These are phyloP conservation scores for Drosophila obscura DNA, from an alignment of 1,140 invertebrate genomes.

Conservation along the genomic window DNA sequence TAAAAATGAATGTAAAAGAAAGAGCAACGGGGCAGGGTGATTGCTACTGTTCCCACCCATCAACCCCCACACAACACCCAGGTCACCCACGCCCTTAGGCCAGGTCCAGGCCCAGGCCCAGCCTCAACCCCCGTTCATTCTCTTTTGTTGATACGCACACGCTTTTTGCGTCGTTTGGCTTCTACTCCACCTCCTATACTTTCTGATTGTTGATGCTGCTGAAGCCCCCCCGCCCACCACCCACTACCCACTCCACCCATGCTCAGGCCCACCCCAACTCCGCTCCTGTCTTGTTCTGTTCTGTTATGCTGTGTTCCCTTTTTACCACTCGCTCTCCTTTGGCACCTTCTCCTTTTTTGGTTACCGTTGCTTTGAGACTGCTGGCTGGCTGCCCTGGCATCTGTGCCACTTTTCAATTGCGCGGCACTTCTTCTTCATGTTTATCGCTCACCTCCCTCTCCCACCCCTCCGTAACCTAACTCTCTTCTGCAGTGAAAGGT, in stretches of 20 bases:
- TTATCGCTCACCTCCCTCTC: conserved; percentile 56
- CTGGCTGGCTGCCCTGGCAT: conserved; percentile 39
- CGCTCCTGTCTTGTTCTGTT: conserved; percentile 13
- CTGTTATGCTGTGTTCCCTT: conserved; percentile 5
- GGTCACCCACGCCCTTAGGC: conserved; percentile 55
- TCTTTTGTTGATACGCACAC: conserved; percentile 59
- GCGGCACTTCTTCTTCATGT: conserved; percentile 74
- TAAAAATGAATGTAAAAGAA: conserved; percentile 36
- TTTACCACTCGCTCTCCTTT: conserved; percentile 13
- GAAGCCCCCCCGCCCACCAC: background rate
- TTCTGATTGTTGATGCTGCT: conserved; percentile 47
- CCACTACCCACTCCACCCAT: background rate
- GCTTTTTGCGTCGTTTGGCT: conserved; percentile 67
- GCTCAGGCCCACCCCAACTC: conserved; percentile 23
- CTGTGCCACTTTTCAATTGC: conserved; percentile 78
- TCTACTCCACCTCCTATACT: conserved; percentile 13
- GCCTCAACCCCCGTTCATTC: conserved; percentile 24
- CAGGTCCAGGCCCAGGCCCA: conserved; percentile 33
- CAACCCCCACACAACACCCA: conserved; percentile 26
- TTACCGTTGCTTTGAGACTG: conserved; percentile 59
- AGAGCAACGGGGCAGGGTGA: conserved; percentile 16
- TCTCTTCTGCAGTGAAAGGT: conserved; percentile 65
- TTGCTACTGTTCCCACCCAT: conserved; percentile 45
- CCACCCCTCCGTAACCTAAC: conserved; percentile 18
- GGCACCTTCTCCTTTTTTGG: conserved; percentile 15